A percentile compares a stretch with the other conserved stretches of the same genome.
Evolutionary conservation across 2,113 vertebrate genomes (phyloP).

Genomic region (Cnemophilus loriae): DNA sequence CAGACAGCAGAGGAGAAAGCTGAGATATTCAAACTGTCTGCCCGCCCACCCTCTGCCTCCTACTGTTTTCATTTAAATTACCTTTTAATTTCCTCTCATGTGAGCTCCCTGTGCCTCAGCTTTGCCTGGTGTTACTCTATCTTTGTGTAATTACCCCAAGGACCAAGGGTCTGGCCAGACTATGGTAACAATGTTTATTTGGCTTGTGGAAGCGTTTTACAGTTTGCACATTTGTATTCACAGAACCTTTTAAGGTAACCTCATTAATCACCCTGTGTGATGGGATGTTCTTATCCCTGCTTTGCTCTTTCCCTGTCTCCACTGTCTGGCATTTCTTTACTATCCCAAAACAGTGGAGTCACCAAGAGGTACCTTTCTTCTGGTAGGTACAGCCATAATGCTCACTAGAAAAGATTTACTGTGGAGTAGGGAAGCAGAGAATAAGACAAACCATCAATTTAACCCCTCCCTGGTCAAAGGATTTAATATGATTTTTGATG

Average conservation of each 20-base stretch:
- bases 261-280: not conserved
- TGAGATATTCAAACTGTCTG: not conserved
- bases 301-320: not conserved
- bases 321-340: not conserved
- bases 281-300: not conserved
- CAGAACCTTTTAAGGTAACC: not conserved
- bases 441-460: not conserved
- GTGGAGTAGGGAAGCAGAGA: conserved; percentile 37
- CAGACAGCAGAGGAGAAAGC: not conserved
- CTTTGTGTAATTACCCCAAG: not conserved
- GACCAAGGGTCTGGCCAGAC: not conserved
- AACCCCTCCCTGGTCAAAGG: not conserved
- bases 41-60: not conserved
- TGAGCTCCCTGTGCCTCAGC: not conserved
- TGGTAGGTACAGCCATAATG: conserved; percentile 60
- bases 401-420: not conserved
- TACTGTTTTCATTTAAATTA: not conserved
- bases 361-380: not conserved
- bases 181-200: not conserved
- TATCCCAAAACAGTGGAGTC: not conserved
- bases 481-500: not conserved
- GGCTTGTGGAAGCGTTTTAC: not conserved
- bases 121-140: not conserved
- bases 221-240: not conserved
- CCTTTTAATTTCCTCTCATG: not conserved